Evolutionary conservation across 2,888 invertebrate species (phyloP).

Genomic region (Chrysolina haemoptera): DNA sequence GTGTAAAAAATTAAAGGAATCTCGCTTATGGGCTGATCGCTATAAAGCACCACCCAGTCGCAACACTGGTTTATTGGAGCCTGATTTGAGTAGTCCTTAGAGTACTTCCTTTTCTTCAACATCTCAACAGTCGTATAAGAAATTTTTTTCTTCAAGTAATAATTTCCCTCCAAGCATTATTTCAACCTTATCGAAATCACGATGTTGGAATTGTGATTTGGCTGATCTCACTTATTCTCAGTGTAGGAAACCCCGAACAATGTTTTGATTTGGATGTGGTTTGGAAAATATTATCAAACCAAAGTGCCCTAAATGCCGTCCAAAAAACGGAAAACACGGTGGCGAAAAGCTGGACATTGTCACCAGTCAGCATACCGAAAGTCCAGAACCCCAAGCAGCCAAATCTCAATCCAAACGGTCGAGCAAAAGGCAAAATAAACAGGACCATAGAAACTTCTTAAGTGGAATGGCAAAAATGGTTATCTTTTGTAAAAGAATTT

Average conservation of each 20-base stretch:
- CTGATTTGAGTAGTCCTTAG: too few species aligned
- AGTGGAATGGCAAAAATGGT: conserved; percentile 20
- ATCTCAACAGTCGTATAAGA: too few species aligned
- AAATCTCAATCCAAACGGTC: neutral
- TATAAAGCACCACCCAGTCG: conserved; percentile 23
- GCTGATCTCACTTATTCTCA: conserved; percentile 6
- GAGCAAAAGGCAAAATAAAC: neutral
- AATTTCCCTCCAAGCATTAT: neutral
- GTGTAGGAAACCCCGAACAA: conserved; percentile 16
- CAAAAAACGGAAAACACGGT: too few species aligned
- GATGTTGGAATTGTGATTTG: conserved; percentile 33
- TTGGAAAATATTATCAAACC: conserved; percentile 3
- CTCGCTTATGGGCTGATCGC: conserved; percentile 21
- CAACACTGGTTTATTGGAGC: too few species aligned
- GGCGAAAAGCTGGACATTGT: too few species aligned
- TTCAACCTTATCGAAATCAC: conserved; percentile 15
- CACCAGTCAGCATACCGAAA: too few species aligned
- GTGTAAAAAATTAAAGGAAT: conserved; percentile 30
- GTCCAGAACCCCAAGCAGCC: too few species aligned
- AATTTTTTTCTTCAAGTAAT: too few species aligned
- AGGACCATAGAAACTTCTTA: neutral
- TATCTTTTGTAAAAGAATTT: conserved; percentile 7
- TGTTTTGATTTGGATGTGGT: conserved; percentile 32
- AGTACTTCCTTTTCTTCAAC: too few species aligned
- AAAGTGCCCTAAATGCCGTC: conserved; percentile 17